Percentiles rank a stretch among this genome's conserved stretches.
Evolutionary conservation across 2,113 vertebrate species (phyloP).

Genomic region (Rhegmatorhina hoffmannsi): DNA sequence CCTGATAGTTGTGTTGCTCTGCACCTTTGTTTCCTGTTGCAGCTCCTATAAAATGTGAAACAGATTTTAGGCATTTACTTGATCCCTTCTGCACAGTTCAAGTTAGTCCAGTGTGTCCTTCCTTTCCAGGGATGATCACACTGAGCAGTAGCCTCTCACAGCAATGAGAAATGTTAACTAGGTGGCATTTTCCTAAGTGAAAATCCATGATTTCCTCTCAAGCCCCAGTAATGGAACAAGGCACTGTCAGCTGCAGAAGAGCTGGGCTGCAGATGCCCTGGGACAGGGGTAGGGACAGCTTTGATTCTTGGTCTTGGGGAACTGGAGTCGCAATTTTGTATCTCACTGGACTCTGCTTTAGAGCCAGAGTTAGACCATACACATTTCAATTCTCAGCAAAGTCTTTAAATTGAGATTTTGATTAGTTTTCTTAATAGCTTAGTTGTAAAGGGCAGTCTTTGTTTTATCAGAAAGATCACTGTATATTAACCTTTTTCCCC

Average conservation of each 20-base stretch:
- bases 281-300: neutral
- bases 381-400: neutral
- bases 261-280: neutral
- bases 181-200: neutral
- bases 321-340: neutral
- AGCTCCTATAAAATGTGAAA: neutral
- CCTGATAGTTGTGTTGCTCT: neutral
- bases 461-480: neutral
- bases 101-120: neutral
- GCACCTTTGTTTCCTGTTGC: neutral
- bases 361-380: neutral
- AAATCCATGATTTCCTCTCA: neutral
- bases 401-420: neutral
- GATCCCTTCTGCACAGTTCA: neutral
- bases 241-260: neutral
- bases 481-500: neutral
- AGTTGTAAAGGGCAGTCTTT: neutral
- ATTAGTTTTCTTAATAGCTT: neutral
- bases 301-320: neutral
- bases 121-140: accelerated
- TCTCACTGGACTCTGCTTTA: neutral
- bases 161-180: neutral
- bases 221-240: neutral
- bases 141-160: accelerated
- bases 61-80: neutral